A percentile compares a stretch with the other conserved stretches of the same genome.
phyloP scores from a whole-genome alignment of 2,888 invertebrate genomes.

The Ennomos fuscantarius region DNA sequence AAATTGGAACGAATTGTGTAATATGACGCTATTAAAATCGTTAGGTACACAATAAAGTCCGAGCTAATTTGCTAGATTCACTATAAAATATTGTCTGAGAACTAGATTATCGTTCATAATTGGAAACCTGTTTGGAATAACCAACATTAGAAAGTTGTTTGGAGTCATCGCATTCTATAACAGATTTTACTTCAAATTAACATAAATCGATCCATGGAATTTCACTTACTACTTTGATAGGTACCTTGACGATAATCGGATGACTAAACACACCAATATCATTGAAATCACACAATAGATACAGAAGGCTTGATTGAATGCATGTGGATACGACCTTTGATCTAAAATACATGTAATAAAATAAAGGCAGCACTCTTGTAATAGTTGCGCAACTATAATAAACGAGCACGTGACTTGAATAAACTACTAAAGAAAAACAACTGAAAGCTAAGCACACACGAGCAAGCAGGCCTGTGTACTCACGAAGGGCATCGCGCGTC shows the following conservation, averaged over 20 bases:
- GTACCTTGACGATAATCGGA: conserved; percentile 8
- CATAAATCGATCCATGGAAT: conserved; percentile 3
- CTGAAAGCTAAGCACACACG: conserved; percentile 61
- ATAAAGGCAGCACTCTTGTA: conserved; percentile 13
- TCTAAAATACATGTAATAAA: not conserved
- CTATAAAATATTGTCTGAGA: not conserved
- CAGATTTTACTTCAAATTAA: conserved; percentile 5
- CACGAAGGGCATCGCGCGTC: conserved; percentile 78
- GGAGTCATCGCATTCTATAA: conserved; percentile 3
- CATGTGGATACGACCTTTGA: not conserved
- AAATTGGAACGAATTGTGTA: not conserved
- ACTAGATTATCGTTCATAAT: not conserved
- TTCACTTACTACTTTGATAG: no score
- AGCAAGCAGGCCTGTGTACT: conserved; percentile 69
- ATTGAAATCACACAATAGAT: conserved; percentile 2
- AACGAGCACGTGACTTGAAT: conserved; percentile 48
- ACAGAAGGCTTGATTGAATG: conserved; percentile 1
- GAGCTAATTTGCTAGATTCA: no score
- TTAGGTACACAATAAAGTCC: not conserved
- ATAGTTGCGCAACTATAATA: conserved; percentile 16
- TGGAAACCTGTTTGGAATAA: conserved; percentile 9
- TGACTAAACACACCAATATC: conserved; percentile 6
- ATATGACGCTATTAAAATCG: not conserved
- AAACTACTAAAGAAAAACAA: conserved; percentile 44
- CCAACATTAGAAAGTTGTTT: conserved; percentile 15